phyloP scores from a whole-genome alignment of 1,140 invertebrate genomes.

The Ceratina calcarata region DNA sequence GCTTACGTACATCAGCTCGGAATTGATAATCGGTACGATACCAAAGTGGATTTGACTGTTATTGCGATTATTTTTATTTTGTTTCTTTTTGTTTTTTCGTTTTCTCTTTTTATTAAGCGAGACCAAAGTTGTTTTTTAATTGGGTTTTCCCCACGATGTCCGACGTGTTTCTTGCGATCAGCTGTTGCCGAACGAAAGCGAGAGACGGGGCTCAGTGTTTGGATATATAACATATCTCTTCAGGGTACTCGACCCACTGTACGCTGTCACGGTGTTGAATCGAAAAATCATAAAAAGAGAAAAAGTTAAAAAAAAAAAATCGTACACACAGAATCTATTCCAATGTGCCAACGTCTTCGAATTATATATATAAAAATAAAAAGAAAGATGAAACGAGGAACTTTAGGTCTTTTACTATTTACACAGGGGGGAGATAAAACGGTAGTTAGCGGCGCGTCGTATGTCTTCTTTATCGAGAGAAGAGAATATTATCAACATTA shows the following conservation, averaged over 20 bases:
- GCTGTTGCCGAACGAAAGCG: constrained; percentile 44
- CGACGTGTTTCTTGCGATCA: constrained; percentile 30
- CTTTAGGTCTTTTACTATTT: constrained; percentile 74
- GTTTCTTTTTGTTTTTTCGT: constrained; percentile 5
- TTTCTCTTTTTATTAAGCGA: constrained; percentile 45
- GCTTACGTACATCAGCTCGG: constrained; percentile 22
- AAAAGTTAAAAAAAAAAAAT: constrained; percentile 11
- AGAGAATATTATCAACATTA: constrained; percentile 66
- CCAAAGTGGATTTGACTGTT: constrained; percentile 62
- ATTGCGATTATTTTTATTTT: constrained; percentile 35
- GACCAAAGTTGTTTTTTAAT: constrained; percentile 63
- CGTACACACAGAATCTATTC: constrained; percentile 64
- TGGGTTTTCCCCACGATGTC: constrained; percentile 16
- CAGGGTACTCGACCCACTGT: constrained; percentile 67
- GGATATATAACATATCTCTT: constrained; percentile 72
- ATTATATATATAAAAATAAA: constrained; percentile 58
- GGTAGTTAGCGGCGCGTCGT: constrained; percentile 65
- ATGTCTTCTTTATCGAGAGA: constrained; percentile 64
- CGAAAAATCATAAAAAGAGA: constrained; percentile 32
- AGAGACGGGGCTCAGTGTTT: constrained; percentile 17
- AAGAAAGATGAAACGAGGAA: constrained; percentile 59
- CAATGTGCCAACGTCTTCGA: constrained; percentile 79
- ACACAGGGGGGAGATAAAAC: constrained; percentile 65
- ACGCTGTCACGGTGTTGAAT: constrained; percentile 45
- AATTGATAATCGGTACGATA: constrained; percentile 55